Percentiles rank a stretch among this genome's conserved stretches.
These are phyloP conservation scores for Thunnus thynnus DNA, from an alignment of 2,113 vertebrate species.

Conservation along the genomic window DNA sequence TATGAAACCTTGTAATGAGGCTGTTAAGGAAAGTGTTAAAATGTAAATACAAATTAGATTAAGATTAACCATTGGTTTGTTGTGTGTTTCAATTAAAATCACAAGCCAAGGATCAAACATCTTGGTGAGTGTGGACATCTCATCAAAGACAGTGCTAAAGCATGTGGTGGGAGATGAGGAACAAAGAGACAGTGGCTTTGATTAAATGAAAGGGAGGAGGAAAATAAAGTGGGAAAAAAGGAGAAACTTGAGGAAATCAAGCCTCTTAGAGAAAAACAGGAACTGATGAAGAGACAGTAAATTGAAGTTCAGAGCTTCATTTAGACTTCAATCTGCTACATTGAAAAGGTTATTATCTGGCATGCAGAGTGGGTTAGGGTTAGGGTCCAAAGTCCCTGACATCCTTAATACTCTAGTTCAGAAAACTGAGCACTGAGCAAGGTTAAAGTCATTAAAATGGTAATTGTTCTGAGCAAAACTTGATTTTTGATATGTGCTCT, in stretches of 20 bases:
- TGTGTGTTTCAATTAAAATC: conserved; percentile 6
- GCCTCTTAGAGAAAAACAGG: conserved; percentile 45
- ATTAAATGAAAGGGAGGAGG: conserved; percentile 58
- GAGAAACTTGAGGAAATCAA: conserved; percentile 58
- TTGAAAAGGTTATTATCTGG: conserved; percentile 50
- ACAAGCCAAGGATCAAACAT: conserved; percentile 11
- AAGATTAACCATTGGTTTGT: background rate
- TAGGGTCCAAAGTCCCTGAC: conserved; percentile 22
- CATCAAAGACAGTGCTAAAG: conserved; percentile 11
- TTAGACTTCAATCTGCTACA: conserved; percentile 54
- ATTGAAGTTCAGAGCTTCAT: conserved; percentile 67
- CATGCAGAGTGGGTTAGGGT: conserved; percentile 9
- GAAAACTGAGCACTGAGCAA: conserved; percentile 23
- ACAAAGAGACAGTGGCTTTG: conserved; percentile 39
- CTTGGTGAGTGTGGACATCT: background rate
- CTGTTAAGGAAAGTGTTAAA: background rate
- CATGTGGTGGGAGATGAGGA: conserved; percentile 16
- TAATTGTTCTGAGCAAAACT: conserved; percentile 26
- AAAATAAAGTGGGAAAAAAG: conserved; percentile 19
- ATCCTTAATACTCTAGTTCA: conserved; percentile 25
- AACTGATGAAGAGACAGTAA: conserved; percentile 62
- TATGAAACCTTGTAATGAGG: background rate
- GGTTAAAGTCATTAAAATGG: conserved; percentile 22
- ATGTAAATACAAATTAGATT: background rate
- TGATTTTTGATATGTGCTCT: conserved; percentile 13